Evolutionary conservation across 2,797 vertebrate species (phyloP).

Genomic region (Gadopsis bispinosus): DNA sequence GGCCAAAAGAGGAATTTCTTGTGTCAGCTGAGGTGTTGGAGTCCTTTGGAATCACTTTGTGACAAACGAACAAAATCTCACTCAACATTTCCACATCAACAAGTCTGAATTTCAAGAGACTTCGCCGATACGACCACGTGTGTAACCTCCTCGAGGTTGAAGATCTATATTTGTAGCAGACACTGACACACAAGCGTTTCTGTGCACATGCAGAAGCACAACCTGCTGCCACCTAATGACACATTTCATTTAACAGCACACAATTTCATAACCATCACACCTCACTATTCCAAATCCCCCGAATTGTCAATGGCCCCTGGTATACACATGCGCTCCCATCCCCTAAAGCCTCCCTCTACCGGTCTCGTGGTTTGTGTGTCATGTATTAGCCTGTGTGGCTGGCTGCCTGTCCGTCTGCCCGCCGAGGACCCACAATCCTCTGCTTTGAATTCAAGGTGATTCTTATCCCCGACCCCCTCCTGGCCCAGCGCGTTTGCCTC

Average conservation of each 20-base stretch:
- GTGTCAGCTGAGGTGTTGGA: slow-evolving; percentile 20
- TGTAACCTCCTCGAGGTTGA: neutral
- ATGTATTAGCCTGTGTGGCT: slow-evolving; percentile 61
- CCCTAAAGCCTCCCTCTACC: slow-evolving; percentile 63
- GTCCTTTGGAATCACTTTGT: slow-evolving; percentile 33
- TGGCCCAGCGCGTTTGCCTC: slow-evolving; percentile 78
- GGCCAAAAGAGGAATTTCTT: slow-evolving; percentile 27
- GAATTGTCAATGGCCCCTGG: slow-evolving; percentile 47
- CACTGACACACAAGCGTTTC: slow-evolving; percentile 3
- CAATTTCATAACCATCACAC: slow-evolving; percentile 53
- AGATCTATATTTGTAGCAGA: neutral
- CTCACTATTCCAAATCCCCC: slow-evolving; percentile 62
- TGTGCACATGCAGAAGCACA: slow-evolving; percentile 18
- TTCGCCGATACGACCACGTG: neutral
- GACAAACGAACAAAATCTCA: slow-evolving; percentile 12
- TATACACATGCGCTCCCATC: slow-evolving; percentile 50
- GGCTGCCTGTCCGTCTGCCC: slow-evolving; percentile 61
- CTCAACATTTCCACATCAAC: neutral
- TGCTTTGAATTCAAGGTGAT: slow-evolving; percentile 90
- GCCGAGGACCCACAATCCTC: slow-evolving; percentile 83
- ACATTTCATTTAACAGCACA: slow-evolving; percentile 58
- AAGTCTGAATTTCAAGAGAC: slow-evolving; percentile 5
- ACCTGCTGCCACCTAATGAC: slow-evolving; percentile 45
- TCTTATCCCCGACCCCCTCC: slow-evolving; percentile 83
- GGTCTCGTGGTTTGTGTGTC: slow-evolving; percentile 64